Evolutionary conservation across 2,888 invertebrate species (phyloP).

Genomic region (Ferrisia virgata): DNA sequence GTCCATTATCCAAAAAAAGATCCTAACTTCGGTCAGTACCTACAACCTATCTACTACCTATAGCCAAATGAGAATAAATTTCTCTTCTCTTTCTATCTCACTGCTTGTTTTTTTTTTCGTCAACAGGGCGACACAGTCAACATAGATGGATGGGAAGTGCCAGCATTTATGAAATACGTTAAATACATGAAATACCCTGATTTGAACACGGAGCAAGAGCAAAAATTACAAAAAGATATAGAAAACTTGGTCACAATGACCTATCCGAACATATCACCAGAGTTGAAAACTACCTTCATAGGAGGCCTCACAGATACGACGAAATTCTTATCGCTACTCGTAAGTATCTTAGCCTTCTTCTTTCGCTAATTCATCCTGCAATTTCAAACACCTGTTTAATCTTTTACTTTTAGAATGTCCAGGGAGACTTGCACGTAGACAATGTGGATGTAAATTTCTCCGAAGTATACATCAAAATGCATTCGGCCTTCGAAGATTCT

Average conservation of each 20-base stretch:
- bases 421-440: background rate
- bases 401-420: background rate
- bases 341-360: too few species aligned
- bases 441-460: background rate
- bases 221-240: background rate
- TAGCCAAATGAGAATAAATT: too few species aligned
- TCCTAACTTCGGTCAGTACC: background rate
- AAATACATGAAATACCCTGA: slow-evolving; percentile 15
- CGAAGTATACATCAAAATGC: background rate
- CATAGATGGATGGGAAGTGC: background rate
- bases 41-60: background rate
- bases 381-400: background rate
- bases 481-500: background rate
- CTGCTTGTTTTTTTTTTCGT: background rate
- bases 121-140: slow-evolving; percentile 17
- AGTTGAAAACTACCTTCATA: background rate
- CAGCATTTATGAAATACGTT: slow-evolving; percentile 3
- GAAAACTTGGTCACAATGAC: background rate
- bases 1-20: background rate
- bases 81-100: too few species aligned
- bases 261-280: background rate
- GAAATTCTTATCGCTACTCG: slow-evolving; percentile 30
- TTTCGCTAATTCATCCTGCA: background rate
- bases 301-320: background rate
- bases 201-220: background rate